A percentile compares a stretch with the other conserved stretches of the same genome.
Conservation (phyloP, 2,888 invertebrate species). For the Suillia variegata region DNA sequence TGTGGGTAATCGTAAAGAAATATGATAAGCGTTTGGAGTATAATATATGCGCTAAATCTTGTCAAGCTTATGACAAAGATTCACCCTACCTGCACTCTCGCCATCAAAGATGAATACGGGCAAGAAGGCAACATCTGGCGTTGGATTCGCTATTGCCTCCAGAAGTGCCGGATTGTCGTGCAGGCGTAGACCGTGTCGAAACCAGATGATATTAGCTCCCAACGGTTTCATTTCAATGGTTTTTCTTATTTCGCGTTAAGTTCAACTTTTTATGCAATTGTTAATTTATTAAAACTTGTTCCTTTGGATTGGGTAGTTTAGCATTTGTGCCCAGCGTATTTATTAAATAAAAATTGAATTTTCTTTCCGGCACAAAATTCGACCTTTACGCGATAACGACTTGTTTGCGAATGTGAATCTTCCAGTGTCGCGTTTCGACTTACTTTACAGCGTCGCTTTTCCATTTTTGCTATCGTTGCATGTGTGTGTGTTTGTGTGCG, state of each 20-base stretch:
- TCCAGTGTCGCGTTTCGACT: no score
- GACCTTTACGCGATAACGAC: constrained; percentile 25
- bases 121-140: constrained; percentile 61
- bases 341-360: no score
- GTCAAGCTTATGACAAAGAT: neutral
- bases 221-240: constrained; percentile 27
- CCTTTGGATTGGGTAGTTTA: neutral
- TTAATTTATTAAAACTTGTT: constrained; percentile 1
- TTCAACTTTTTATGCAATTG: neutral
- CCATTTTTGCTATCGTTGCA: no score
- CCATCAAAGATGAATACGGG: constrained; percentile 77
- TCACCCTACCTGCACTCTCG: constrained; percentile 69
- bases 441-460: no score
- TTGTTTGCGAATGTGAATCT: constrained; percentile 32
- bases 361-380: neutral
- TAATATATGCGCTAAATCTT: neutral
- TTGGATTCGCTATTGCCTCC: constrained; percentile 62
- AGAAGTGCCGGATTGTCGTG: constrained; percentile 74
- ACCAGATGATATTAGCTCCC: constrained; percentile 68
- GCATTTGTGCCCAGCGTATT: no score
- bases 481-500: no score
- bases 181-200: constrained; percentile 72
- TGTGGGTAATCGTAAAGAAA: constrained; percentile 41
- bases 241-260: no score
- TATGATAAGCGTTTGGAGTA: neutral